Evolutionary conservation across 37 sponge, comb jelly and placozoan species (phyloP), one percentile per base, ranked within the genome.

Genomic region (Cliona cf. orientalis): DNA sequence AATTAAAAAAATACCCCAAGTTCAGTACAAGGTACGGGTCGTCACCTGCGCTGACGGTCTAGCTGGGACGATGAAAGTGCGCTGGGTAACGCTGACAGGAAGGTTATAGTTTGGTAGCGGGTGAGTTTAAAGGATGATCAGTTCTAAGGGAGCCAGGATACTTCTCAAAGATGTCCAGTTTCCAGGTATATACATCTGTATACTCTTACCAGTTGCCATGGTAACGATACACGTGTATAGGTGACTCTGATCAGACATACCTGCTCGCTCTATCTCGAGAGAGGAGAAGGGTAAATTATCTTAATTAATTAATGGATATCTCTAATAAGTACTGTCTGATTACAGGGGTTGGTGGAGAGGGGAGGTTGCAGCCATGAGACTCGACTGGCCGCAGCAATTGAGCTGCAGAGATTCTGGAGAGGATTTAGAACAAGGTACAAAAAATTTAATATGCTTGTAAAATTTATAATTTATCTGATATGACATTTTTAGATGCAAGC

Each of bases 381-480:
- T 6, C 39, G 58, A 31, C 72, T 78, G 38, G 86, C 89, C 56
- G 94, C 91, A 26, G 91, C 91, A 28, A 64, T 94, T 3, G 88
- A 90, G 58, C 79, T 94, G 37, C 95, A 94, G 69, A 57, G 95
- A 42, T 31, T 77, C 14, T 94, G 92, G 92, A 82, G 95, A 62
- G 92, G 95, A 1, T 46, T 80, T 64, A 41, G 79, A 32, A 85
- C 83, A 45, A 94, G 95, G 91, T 88, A 35, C 26, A 12, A 1
- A 66, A 7, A 46, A 29, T 46, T 34, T 40, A 42, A 45, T 21
- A 34, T 67, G 6, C 29, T 71, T 75, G 40, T 33, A 19, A 29
- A 4, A 44, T 9, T 12, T 73, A 46, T 55, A 2, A 46, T 5
- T 33, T 38, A 38, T 41, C 31, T 38, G 17, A 21, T 3, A 26